Conservation (phyloP, 2,888 invertebrate genomes). For the Melinaea marsaeus region DNA sequence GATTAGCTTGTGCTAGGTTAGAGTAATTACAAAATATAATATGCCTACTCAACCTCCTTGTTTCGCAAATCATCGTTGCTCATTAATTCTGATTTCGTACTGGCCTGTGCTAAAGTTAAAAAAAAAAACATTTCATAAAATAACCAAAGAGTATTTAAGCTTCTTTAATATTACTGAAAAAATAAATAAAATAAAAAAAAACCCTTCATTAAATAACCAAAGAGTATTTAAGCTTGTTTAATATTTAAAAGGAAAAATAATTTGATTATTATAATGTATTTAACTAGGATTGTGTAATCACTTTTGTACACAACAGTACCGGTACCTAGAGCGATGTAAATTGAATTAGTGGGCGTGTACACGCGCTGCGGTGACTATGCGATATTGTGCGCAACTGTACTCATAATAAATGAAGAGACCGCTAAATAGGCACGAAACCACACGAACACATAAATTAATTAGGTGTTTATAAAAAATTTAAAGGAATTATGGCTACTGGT, state of each 20-base stretch:
- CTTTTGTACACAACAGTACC: constrained; percentile 39
- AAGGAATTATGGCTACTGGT: not conserved
- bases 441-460: constrained; percentile 8
- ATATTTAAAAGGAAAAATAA: not conserved
- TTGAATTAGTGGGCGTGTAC: constrained; percentile 69
- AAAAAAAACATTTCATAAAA: constrained; percentile 1
- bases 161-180: constrained; percentile 7
- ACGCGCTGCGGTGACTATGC: constrained; percentile 38
- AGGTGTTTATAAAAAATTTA: constrained; percentile 1
- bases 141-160: constrained; percentile 4
- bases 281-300: constrained; percentile 1
- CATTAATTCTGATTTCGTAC: constrained; percentile 62
- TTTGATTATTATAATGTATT: constrained; percentile 4
- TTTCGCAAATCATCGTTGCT: constrained; percentile 72
- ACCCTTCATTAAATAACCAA: not conserved
- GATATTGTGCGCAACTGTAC: constrained; percentile 33
- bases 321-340: constrained; percentile 54
- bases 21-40: constrained; percentile 62
- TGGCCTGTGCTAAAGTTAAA: constrained; percentile 25
- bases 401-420: constrained; percentile 34
- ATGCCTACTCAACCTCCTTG: constrained; percentile 52
- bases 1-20: constrained; percentile 34
- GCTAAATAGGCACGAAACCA: constrained; percentile 24
- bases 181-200: constrained; percentile 9
- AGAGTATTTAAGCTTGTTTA: constrained; percentile 8